phyloP scores from a whole-genome alignment of 2,888 invertebrate genomes.

The Parapristionchus giblindavisi region DNA sequence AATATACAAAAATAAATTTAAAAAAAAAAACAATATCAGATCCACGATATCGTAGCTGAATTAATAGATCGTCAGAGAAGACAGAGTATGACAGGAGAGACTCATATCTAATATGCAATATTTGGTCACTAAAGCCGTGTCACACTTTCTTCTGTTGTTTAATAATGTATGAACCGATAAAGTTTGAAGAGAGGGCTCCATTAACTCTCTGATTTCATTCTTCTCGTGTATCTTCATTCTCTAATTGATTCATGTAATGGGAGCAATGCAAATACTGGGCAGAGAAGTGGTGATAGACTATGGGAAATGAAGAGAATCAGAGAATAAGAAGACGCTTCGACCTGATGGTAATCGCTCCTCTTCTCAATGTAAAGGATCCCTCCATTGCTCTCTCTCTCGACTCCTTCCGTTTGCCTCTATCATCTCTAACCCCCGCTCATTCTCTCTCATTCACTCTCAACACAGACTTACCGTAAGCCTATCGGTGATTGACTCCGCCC shows the following conservation, averaged over 20 bases:
- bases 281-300: too few species aligned
- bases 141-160: too few species aligned
- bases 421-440: not conserved
- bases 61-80: constrained; percentile 25
- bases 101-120: not conserved
- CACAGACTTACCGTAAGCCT: constrained; percentile 38
- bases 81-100: not conserved
- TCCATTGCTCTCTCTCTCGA: not conserved
- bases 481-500: not conserved
- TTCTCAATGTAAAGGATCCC: constrained; percentile 38
- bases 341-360: constrained; percentile 33
- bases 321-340: constrained; percentile 9
- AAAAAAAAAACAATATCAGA: too few species aligned
- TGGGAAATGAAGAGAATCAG: not conserved
- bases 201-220: constrained; percentile 4
- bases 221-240: constrained; percentile 6
- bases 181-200: not conserved
- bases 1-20: not conserved
- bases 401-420: constrained; percentile 3
- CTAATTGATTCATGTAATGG: constrained; percentile 37
- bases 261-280: too few species aligned
- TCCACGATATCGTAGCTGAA: constrained; percentile 40
- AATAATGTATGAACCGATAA: too few species aligned
- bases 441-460: not conserved
- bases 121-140: too few species aligned